These are phyloP conservation scores for Agonopterix heracliana DNA, from an alignment of 2,888 invertebrate genomes.

Conservation along the genomic window DNA sequence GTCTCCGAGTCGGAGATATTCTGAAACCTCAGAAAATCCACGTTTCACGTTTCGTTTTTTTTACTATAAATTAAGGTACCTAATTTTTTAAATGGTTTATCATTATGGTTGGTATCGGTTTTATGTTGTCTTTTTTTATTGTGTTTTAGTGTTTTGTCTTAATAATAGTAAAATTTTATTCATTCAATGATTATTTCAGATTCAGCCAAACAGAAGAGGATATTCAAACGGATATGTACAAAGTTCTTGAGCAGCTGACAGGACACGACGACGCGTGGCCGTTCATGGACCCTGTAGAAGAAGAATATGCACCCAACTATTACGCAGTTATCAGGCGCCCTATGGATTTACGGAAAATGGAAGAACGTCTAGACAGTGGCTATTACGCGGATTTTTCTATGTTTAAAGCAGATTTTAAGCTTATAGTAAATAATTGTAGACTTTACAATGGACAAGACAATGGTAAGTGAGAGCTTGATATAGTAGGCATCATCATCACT, in stretches of 20 bases:
- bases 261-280: conserved; percentile 96
- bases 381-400: conserved; percentile 86
- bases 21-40: too few species aligned
- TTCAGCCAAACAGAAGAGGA: conserved; percentile 90
- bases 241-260: conserved; percentile 91
- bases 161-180: too few species aligned
- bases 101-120: too few species aligned
- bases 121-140: too few species aligned
- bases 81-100: too few species aligned
- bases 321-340: conserved; percentile 85
- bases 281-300: conserved; percentile 94
- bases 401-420: conserved; percentile 91
- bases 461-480: conserved; percentile 82
- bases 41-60: too few species aligned
- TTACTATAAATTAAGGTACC: too few species aligned
- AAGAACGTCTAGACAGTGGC: conserved; percentile 88
- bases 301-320: conserved; percentile 93
- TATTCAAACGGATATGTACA: conserved; percentile 92
- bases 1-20: too few species aligned
- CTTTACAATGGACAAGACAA: conserved; percentile 95
- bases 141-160: too few species aligned
- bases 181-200: conserved; percentile 54
- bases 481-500: too few species aligned
- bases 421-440: conserved; percentile 94
- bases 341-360: conserved; percentile 93